A percentile compares a stretch with the other conserved stretches of the same genome.
These are phyloP conservation scores for Hydrolagus affinis DNA, from an alignment of 2,113 vertebrate genomes.

Conservation along the genomic window DNA sequence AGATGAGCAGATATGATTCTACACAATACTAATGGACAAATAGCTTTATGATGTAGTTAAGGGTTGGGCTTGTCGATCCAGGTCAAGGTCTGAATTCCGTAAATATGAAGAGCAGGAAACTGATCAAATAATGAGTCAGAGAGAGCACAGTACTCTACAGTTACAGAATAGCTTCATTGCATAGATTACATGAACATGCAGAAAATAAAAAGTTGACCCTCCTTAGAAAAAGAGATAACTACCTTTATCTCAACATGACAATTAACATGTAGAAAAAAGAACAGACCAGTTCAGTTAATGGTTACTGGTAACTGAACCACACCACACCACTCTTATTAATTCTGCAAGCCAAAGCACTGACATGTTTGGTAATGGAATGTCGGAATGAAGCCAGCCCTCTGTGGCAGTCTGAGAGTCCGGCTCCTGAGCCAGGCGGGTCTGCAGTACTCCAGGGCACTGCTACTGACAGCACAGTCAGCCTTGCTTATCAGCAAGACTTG, in stretches of 20 bases:
- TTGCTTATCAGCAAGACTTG: no score
- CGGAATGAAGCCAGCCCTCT: no score
- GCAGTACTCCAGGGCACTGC: no score
- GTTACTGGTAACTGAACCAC: background rate
- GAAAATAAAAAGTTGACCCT: background rate
- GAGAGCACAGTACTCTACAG: background rate
- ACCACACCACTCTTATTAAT: no score
- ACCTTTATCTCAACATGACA: background rate
- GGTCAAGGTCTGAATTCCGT: background rate
- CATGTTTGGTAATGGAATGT: no score
- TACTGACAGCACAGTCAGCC: no score
- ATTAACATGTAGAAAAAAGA: background rate
- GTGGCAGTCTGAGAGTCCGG: no score
- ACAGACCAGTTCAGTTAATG: no score
- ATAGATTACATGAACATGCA: no score
- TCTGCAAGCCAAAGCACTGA: no score
- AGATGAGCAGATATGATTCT: background rate
- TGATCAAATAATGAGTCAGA: background rate
- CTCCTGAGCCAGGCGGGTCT: no score
- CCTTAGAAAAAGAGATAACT: background rate
- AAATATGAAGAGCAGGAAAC: background rate
- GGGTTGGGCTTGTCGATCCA: constrained; percentile 19
- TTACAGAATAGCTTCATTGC: background rate
- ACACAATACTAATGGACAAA: background rate
- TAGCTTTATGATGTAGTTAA: background rate